Base-by-base conservation (phyloP, 2,888 invertebrate genomes). In the Acronicta psi region DNA sequence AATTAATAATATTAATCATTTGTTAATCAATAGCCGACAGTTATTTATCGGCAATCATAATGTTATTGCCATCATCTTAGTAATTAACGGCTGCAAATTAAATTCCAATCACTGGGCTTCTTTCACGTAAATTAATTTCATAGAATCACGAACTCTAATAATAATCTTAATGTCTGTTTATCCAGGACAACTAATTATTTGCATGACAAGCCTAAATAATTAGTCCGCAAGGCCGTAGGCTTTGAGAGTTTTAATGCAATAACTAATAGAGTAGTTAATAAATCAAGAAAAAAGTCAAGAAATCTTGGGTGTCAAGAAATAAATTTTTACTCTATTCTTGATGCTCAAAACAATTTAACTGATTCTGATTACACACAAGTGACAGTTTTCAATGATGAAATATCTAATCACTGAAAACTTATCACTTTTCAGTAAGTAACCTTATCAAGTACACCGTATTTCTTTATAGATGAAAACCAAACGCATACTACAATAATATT, bases 101-200 rank as follows among this genome's bases (percentile, higher is more conserved):
- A 14, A 13, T 5, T 14, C n/a, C 42, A 50, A 36, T 59, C 20
- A 53, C 49, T 31, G 45, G 23, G 34, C 36, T 60, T 53, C 50
- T 67, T 53, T 52, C n/a, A 49, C 54, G 7, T 42, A 11, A 59
- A 59, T 72, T 45, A 38, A 52, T 63, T 62, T 64, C 16, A 52
- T 65, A 52, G 55, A 46, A 62, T 59, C 56, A 67, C 56, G 56
- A 64, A 67, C 56, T 47, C 55, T 46, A 58, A 49, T 16, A 25
- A 46, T 52, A 29, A 67, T 68, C 43, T 25, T 36, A 45, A 53
- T 59, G 9, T 38, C 13, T 40, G 38, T 53, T 43, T 53, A 69
- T 43, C 31, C 55, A 50, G 49, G 54, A 73, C 69, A 29, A 56
- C 31, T 61, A 29, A 18, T 43, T 11, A 54, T 72, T 53, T 41